These are phyloP conservation scores for Nebria brevicollis DNA, from an alignment of 2,888 invertebrate species.

Conservation along the genomic window DNA sequence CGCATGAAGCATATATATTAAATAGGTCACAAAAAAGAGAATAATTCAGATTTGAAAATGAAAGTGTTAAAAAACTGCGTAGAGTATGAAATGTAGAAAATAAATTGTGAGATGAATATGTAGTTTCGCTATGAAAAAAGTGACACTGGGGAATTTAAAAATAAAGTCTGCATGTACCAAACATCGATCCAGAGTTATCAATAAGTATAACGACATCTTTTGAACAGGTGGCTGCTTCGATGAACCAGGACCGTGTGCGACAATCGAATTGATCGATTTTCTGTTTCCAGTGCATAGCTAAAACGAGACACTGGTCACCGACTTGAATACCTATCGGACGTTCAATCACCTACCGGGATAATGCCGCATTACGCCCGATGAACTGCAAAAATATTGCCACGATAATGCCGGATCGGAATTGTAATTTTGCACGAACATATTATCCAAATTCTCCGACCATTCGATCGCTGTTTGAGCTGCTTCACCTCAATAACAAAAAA, in stretches of 20 bases:
- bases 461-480: slow-evolving; percentile 79
- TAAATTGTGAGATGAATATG: too few species aligned
- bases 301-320: slow-evolving; percentile 5
- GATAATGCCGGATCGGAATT: slow-evolving; percentile 87
- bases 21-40: too few species aligned
- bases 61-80: too few species aligned
- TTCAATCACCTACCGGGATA: slow-evolving; percentile 71
- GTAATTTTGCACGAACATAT: slow-evolving; percentile 86
- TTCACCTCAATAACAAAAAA: slow-evolving; percentile 51
- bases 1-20: too few species aligned
- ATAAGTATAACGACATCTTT: slow-evolving; percentile 96
- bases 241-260: slow-evolving; percentile 93
- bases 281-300: slow-evolving; percentile 76
- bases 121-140: neutral
- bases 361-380: slow-evolving; percentile 90
- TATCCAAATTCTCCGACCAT: slow-evolving; percentile 90
- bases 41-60: too few species aligned
- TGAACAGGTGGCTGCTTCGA: slow-evolving; percentile 96
- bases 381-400: slow-evolving; percentile 98
- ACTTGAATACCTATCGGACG: neutral
- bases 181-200: slow-evolving; percentile 97
- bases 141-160: neutral
- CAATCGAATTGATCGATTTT: slow-evolving; percentile 88
- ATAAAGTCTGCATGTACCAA: slow-evolving; percentile 66
- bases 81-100: too few species aligned